phyloP scores from a whole-genome alignment of 1,140 invertebrate genomes.

The Drosophila leontia region DNA sequence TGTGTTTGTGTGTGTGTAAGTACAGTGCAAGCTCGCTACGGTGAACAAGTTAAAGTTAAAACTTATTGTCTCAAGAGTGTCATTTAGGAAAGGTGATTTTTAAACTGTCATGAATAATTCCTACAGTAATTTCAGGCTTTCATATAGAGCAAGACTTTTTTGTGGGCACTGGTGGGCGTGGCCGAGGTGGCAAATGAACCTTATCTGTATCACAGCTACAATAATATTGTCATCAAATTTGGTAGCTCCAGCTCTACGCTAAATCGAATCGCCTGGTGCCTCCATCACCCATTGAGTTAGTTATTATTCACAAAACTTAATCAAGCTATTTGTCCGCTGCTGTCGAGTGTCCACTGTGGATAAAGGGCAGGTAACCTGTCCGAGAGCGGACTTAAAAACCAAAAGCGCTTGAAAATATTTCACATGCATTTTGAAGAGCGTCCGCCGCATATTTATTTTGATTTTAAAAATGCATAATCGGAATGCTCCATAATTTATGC shows the following conservation, averaged over 20 bases:
- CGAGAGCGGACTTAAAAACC: slow-evolving; percentile 70
- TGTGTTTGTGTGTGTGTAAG: slow-evolving; percentile 43
- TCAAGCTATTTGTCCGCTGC: not conserved
- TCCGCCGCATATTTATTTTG: slow-evolving; percentile 42
- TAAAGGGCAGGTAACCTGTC: slow-evolving; percentile 70
- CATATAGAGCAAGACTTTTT: not conserved
- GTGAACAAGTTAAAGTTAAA: not conserved
- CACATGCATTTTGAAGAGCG: slow-evolving; percentile 71
- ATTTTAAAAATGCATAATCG: slow-evolving; percentile 79
- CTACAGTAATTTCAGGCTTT: not conserved
- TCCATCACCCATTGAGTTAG: too few species aligned
- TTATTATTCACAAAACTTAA: not conserved
- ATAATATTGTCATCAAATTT: not conserved
- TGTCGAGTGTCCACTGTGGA: slow-evolving; percentile 7
- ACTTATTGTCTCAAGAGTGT: too few species aligned
- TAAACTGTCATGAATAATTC: not conserved
- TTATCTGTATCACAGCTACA: not conserved
- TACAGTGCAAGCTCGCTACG: slow-evolving; percentile 8
- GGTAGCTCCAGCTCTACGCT: not conserved
- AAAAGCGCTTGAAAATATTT: slow-evolving; percentile 59
- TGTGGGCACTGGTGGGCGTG: not conserved
- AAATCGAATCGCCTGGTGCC: not conserved
- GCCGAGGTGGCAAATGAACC: not conserved
- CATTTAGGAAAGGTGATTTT: not conserved
- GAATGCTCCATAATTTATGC: slow-evolving; percentile 73